Evolutionary conservation across 2,797 vertebrate species (phyloP).

Genomic region (Silurus aristotelis): DNA sequence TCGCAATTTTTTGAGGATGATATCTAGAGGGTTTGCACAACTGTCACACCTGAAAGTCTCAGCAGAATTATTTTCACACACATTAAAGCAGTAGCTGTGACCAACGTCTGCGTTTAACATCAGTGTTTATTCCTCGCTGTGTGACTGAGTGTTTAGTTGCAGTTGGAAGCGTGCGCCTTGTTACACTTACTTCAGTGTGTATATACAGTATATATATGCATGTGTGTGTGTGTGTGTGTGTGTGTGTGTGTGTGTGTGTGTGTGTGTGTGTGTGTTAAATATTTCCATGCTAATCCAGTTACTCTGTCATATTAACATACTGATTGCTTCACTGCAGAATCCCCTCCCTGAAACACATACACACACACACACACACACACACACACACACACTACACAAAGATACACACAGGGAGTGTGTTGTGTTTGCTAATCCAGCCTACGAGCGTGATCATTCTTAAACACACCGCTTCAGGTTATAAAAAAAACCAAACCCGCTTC

Average conservation of each 20-base stretch:
- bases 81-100: background rate
- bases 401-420: slow-evolving; percentile 46
- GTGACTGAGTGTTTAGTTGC: slow-evolving; percentile 14
- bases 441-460: slow-evolving; percentile 80
- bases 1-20: background rate
- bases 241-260: slow-evolving; percentile 37
- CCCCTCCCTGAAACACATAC: slow-evolving; percentile 32
- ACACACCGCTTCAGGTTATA: slow-evolving; percentile 74
- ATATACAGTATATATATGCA: too few relatives aligned
- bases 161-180: slow-evolving; percentile 2
- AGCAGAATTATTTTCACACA: slow-evolving; percentile 13
- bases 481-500: slow-evolving; percentile 41
- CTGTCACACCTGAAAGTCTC: background rate
- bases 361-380: slow-evolving; percentile 37
- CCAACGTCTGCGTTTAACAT: background rate
- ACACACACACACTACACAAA: slow-evolving; percentile 29
- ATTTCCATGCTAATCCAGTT: slow-evolving; percentile 57
- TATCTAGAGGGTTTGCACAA: background rate
- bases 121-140: slow-evolving; percentile 10
- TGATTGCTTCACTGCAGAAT: slow-evolving; percentile 55
- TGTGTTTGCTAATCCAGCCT: slow-evolving; percentile 73
- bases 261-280: slow-evolving; percentile 46
- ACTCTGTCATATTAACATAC: slow-evolving; percentile 61
- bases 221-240: slow-evolving; percentile 23
- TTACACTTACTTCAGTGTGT: slow-evolving; percentile 18